Base-by-base conservation (phyloP, 2,797 vertebrate genomes). In the Pyrocephalus nanus region DNA sequence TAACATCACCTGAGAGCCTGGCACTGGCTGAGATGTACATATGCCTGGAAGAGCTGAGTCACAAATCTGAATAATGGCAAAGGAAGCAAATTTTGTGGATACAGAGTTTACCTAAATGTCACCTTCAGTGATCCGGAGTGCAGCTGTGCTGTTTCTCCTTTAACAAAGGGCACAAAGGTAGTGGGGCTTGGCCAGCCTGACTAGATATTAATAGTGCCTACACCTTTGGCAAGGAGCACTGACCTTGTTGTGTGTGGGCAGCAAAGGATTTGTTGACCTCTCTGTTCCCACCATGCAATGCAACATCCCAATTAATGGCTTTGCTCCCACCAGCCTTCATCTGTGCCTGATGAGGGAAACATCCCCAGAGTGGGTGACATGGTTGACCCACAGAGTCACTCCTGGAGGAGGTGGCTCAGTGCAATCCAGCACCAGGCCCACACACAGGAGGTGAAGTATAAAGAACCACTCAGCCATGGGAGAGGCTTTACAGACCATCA, bases 201-300 rank as follows among this genome's bases (percentile, higher is more conserved):
- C 19, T 30, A 34, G 74, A 34, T 89, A 81, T 55, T 78, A 90
- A 64, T 64, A 92, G 64, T 64, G 70, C n/a, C 1, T 1, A 19
- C 5, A 48, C 55, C 86, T 79, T 75, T 90, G 70, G 82, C 42
- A 43, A 51, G 29, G 47, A 42, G 19, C 6, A 25, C 15, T 64
- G 74, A 86, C 74, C 72, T 86, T 47, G 36, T 32, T 75, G 32
- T 7, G 70, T 12, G 7, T 0, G 11, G 51, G 30, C 50, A 75
- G 80, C 1, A 4, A 38, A 42, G 7, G 42, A 9, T 76, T 61
- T 20, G 25, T n/a, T 61, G 81, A 34, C 36, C 1, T 12, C 32
- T 75, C 23, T 1, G 2, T n/a, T 57, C 40, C 54, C 2, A 5
- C 60, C n/a, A 2, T 0, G 1, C 67, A 7, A 1, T n/a, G 16